Evolutionary conservation across 2,797 vertebrate genomes (phyloP).

Genomic region (Poeciliopsis infans): DNA sequence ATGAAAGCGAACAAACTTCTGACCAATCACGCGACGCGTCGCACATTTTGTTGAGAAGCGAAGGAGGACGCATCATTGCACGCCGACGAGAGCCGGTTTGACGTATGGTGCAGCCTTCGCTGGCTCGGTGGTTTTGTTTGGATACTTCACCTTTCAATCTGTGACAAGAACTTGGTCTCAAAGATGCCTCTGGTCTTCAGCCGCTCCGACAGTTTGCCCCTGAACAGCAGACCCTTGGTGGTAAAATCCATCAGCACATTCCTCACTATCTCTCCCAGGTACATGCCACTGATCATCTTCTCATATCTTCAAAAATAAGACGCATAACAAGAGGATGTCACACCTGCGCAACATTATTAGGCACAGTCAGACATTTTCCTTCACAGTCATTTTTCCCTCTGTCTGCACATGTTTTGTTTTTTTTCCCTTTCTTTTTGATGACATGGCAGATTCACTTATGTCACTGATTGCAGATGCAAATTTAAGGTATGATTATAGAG

Average conservation of each 20-base stretch:
- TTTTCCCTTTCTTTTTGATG: neutral
- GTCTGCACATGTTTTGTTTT: neutral
- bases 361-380: neutral
- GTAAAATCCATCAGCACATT: conserved; percentile 93
- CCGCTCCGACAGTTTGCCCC: conserved; percentile 89
- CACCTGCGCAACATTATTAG: neutral
- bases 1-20: too few species aligned
- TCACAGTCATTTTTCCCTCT: neutral
- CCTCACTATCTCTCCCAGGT: conserved; percentile 93
- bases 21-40: too few species aligned
- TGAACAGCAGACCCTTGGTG: conserved; percentile 89
- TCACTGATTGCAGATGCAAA: neutral
- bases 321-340: neutral
- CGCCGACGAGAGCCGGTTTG: too few species aligned
- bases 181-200: conserved; percentile 95
- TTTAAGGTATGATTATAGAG: neutral
- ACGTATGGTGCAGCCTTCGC: too few species aligned
- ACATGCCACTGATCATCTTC: conserved; percentile 99
- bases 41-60: too few species aligned
- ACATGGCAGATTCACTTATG: neutral
- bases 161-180: conserved; percentile 95
- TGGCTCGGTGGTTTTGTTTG: neutral
- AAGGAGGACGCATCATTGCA: too few species aligned
- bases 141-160: conserved; percentile 91
- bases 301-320: conserved; percentile 83